These are phyloP conservation scores for Athripsodes cinereus DNA, from an alignment of 2,888 invertebrate species.

Conservation along the genomic window DNA sequence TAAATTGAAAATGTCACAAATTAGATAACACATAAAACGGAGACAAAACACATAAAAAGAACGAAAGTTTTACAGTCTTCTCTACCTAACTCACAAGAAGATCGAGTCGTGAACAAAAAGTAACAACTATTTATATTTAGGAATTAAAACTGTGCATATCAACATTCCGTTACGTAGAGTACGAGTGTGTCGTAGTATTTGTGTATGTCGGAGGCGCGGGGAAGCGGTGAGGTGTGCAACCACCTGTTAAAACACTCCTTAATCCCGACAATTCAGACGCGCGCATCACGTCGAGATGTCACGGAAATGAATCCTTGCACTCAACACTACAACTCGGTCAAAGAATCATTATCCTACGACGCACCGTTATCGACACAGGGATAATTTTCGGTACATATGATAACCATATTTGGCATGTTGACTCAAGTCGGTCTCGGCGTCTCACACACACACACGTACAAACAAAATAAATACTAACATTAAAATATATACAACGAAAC, in stretches of 20 bases:
- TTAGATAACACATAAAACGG: no score
- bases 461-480: not conserved
- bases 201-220: conserved; percentile 40
- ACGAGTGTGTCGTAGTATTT: no score
- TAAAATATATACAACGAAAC: no score
- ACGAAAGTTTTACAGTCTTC: no score
- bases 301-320: not conserved
- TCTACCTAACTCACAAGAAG: no score
- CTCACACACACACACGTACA: not conserved
- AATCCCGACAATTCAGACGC: not conserved
- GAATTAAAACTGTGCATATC: no score
- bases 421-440: conserved; percentile 27
- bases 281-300: not conserved
- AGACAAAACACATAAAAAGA: no score
- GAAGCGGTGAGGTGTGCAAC: conserved; percentile 28
- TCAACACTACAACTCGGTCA: conserved; percentile 25
- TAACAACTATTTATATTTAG: no score
- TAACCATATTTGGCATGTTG: conserved; percentile 46
- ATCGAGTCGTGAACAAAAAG: no score
- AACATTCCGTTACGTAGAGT: not conserved
- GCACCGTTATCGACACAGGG: conserved; percentile 7
- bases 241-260: not conserved
- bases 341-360: conserved; percentile 3
- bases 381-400: conserved; percentile 45
- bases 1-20: no score